These are phyloP conservation scores for Hydra vulgaris DNA, from an alignment of 30 jellyfish, hydroid and myxozoan genomes.

Conservation along the genomic window DNA sequence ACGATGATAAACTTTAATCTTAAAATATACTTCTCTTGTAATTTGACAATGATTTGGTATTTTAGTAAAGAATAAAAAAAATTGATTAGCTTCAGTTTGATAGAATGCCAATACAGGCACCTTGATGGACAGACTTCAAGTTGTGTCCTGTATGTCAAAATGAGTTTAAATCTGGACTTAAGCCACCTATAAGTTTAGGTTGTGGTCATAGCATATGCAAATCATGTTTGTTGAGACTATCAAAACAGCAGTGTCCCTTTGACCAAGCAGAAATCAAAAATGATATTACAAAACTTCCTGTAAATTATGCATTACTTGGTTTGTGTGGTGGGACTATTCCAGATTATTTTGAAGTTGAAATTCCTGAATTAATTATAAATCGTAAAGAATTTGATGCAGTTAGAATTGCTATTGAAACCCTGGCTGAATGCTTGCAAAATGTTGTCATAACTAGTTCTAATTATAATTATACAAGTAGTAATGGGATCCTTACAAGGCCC, in stretches of 20 bases:
- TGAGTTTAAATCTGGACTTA: slow-evolving; percentile 57
- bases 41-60: too few relatives aligned
- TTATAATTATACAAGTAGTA: slow-evolving; percentile 13
- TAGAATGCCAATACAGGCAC: slow-evolving; percentile 94
- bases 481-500: slow-evolving; percentile 69
- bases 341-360: slow-evolving; percentile 34
- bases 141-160: slow-evolving; percentile 88
- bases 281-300: slow-evolving; percentile 52
- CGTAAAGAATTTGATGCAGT: slow-evolving; percentile 61
- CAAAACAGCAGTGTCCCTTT: slow-evolving; percentile 89
- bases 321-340: slow-evolving; percentile 53
- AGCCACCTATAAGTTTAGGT: slow-evolving; percentile 90
- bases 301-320: slow-evolving; percentile 67
- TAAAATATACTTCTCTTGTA: too few relatives aligned
- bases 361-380: slow-evolving; percentile 47
- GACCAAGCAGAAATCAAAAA: slow-evolving; percentile 82
- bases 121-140: slow-evolving; percentile 92
- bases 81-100: background rate
- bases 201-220: slow-evolving; percentile 91
- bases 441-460: slow-evolving; percentile 27
- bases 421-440: slow-evolving; percentile 49
- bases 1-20: too few relatives aligned
- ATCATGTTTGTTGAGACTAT: slow-evolving; percentile 61
- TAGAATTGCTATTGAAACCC: slow-evolving; percentile 54
- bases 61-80: too few relatives aligned